These are phyloP conservation scores for Drosophila kanekoi DNA, from an alignment of 2,888 invertebrate genomes.

Conservation along the genomic window DNA sequence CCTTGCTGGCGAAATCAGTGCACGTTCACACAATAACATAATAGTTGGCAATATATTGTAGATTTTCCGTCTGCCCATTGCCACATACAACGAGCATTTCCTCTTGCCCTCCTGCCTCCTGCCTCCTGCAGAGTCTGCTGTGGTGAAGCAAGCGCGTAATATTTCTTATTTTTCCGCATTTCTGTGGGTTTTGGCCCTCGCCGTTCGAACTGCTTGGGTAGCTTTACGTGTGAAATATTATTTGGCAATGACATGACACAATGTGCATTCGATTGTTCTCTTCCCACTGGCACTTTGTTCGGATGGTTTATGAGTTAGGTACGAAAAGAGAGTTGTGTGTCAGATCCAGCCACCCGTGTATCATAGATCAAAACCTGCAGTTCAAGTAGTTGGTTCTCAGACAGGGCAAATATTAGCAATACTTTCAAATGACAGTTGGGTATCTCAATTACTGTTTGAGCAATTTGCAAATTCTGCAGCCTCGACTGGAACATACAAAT, in stretches of 20 bases:
- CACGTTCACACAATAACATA: constrained; percentile 82
- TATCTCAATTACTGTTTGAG: too few species aligned
- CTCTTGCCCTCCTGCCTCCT: not conserved
- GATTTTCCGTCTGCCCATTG: constrained; percentile 53
- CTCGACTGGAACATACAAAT: constrained; percentile 1
- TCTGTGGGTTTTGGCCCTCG: constrained; percentile 38
- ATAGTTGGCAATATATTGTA: constrained; percentile 76
- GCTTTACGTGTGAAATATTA: constrained; percentile 65
- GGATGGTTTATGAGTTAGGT: constrained; percentile 30
- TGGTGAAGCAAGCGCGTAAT: constrained; percentile 34
- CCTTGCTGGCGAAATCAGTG: constrained; percentile 72
- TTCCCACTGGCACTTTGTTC: constrained; percentile 8
- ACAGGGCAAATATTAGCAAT: too few species aligned
- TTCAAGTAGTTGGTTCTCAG: too few species aligned
- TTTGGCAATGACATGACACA: constrained; percentile 69
- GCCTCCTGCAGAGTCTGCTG: not conserved
- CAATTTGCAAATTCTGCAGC: not conserved
- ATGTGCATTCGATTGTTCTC: constrained; percentile 53
- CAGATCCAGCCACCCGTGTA: constrained; percentile 4
- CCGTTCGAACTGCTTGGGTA: constrained; percentile 23
- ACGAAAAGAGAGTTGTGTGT: constrained; percentile 1
- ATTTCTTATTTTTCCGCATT: constrained; percentile 64
- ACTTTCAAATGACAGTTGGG: too few species aligned
- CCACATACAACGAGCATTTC: constrained; percentile 25
- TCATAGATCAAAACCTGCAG: not conserved